phyloP scores from a whole-genome alignment of 2,797 vertebrate genomes.

The Galago senegalensis region DNA sequence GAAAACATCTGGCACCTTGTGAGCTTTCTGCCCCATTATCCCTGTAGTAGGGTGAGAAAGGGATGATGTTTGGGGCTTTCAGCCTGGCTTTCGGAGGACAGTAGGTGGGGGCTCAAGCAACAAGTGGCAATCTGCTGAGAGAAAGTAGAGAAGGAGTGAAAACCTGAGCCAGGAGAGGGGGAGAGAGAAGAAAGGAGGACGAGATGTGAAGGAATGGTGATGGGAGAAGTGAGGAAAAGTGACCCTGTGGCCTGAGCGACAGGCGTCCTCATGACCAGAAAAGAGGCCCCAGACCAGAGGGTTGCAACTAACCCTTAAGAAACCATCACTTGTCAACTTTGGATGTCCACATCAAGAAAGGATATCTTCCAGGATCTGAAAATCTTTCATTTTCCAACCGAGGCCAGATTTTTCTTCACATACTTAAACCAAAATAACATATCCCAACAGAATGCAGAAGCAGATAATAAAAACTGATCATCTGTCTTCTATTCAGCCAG shows the following conservation, averaged over 20 bases:
- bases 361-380: neutral
- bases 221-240: neutral
- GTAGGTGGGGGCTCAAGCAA: too few relatives aligned
- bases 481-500: neutral
- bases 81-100: neutral
- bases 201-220: neutral
- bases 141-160: neutral
- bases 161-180: neutral
- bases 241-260: neutral
- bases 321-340: neutral
- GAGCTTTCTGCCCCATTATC: accelerated
- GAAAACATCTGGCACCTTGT: neutral
- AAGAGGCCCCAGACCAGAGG: neutral
- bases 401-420: neutral
- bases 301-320: neutral
- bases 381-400: neutral
- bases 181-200: neutral
- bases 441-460: neutral
- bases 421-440: neutral
- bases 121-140: neutral
- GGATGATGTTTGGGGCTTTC: neutral
- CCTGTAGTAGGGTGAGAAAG: too few relatives aligned
- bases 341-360: neutral
- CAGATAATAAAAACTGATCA: too few relatives aligned
- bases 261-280: neutral